Evolutionary conservation across 2,888 invertebrate genomes (phyloP).

Genomic region (Julus scanicus): DNA sequence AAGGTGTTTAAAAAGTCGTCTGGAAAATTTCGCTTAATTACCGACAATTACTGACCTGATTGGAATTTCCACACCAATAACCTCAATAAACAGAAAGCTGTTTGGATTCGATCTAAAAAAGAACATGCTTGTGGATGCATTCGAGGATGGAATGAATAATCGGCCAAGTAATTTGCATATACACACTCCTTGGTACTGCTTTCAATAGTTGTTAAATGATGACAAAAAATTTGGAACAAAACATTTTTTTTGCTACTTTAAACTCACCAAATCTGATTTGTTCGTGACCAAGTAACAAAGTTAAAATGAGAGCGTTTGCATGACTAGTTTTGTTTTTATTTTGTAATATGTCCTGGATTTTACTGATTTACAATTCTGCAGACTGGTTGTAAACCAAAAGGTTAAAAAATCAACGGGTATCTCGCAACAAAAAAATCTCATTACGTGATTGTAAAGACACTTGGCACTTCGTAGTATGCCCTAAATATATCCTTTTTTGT

Average conservation of each 20-base stretch:
- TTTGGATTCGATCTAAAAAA: neutral
- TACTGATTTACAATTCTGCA: constrained; percentile 4
- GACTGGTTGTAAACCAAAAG: neutral
- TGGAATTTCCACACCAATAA: neutral
- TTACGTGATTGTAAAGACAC: neutral
- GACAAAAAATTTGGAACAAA: neutral
- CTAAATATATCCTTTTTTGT: neutral
- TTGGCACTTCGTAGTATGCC: neutral
- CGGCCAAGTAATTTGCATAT: neutral
- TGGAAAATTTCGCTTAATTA: no score
- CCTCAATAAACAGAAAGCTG: neutral
- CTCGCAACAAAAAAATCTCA: neutral
- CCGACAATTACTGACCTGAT: no score
- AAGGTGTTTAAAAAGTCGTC: no score
- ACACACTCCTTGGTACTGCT: neutral
- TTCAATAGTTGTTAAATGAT: neutral
- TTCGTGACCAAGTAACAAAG: neutral
- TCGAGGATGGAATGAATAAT: neutral
- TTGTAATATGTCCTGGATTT: neutral
- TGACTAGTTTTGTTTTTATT: constrained; percentile 29
- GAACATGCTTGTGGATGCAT: neutral
- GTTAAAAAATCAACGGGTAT: neutral
- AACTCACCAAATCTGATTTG: neutral
- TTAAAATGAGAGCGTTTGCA: constrained; percentile 29
- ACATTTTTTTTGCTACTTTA: neutral